Conservation (phyloP, 1,140 invertebrate species). For the Drosophila bifasciata region DNA sequence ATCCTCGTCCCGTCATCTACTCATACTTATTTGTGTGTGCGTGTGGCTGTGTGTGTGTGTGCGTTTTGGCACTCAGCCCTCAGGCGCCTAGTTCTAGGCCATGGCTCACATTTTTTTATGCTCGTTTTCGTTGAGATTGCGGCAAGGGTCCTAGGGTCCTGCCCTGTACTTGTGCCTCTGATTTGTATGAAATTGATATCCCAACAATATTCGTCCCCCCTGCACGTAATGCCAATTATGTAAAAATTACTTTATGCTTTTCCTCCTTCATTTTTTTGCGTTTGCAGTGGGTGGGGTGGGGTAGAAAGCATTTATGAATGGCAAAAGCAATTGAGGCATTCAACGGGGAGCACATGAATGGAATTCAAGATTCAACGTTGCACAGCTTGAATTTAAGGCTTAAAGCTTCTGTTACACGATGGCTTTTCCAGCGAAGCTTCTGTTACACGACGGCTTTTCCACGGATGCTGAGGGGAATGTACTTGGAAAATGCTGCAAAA, state of each 20-base stretch:
- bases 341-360: constrained; percentile 8
- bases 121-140: constrained; percentile 45
- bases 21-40: constrained; percentile 14
- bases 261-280: constrained; percentile 3
- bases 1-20: constrained; percentile 20
- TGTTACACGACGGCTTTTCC: too few relatives aligned
- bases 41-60: neutral
- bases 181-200: constrained; percentile 71
- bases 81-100: constrained; percentile 39
- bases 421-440: too few relatives aligned
- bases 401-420: too few relatives aligned
- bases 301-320: constrained; percentile 34
- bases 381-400: too few relatives aligned
- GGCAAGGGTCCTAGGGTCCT: constrained; percentile 7
- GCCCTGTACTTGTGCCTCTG: constrained; percentile 44
- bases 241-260: constrained; percentile 69
- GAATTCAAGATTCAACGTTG: neutral
- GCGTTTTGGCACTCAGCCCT: neutral
- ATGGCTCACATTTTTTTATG: constrained; percentile 51
- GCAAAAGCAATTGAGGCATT: constrained; percentile 36
- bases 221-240: constrained; percentile 75
- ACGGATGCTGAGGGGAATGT: too few relatives aligned
- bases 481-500: too few relatives aligned
- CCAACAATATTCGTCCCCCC: constrained; percentile 51
- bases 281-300: neutral